Conservation (phyloP, 2,113 vertebrate species). For the Cyprinus carpio region DNA sequence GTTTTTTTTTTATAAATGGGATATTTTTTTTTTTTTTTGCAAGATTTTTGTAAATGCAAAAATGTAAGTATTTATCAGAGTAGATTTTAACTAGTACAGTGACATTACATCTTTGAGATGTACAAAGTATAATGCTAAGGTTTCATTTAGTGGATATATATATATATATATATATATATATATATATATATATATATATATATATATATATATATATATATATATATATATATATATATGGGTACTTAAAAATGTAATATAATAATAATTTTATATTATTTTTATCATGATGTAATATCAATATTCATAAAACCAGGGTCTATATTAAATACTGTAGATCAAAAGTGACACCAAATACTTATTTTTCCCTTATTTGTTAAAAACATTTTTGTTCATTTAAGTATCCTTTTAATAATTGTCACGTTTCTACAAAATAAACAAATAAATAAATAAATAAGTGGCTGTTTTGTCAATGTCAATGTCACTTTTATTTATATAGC, state of each 20-base stretch:
- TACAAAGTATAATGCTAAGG: neutral
- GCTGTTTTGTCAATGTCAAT: too few relatives aligned
- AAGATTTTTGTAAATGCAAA: neutral
- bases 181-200: too few relatives aligned
- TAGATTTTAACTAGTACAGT: neutral
- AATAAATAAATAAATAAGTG: neutral
- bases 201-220: too few relatives aligned
- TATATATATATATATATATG: neutral
- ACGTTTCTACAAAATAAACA: neutral
- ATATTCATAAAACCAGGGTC: too few relatives aligned
- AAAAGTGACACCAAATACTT: neutral
- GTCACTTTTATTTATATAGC: too few relatives aligned
- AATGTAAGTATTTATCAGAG: neutral
- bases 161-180: neutral
- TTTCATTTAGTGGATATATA: neutral
- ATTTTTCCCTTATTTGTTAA: too few relatives aligned
- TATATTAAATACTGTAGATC: neutral
- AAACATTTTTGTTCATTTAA: too few relatives aligned
- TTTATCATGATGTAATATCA: too few relatives aligned
- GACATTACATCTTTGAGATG: too few relatives aligned
- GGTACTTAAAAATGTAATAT: neutral
- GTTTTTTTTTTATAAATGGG: neutral
- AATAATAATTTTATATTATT: too few relatives aligned
- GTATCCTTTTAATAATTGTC: too few relatives aligned
- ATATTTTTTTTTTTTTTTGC: neutral